Evolutionary conservation across 2,888 invertebrate species (phyloP), one percentile per base, ranked within the genome.

Genomic region (Tuta absoluta): DNA sequence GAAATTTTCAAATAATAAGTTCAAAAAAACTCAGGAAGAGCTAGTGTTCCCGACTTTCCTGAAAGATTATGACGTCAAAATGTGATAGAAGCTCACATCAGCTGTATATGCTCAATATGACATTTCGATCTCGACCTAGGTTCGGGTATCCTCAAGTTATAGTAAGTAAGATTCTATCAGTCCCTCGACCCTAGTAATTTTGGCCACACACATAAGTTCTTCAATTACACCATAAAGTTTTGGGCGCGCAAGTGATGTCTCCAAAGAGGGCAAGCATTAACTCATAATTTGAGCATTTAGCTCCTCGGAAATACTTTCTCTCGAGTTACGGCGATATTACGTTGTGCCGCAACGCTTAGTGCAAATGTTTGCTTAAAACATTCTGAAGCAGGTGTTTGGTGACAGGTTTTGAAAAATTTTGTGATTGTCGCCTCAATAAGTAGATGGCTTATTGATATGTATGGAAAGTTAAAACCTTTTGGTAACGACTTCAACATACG

Each of bases 291-390:
- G 23, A 23, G 23, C 51, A 53, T 23, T 53, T 53, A 23, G 41
- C 37, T 23, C 33, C 62, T 48, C 65, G 49, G 33, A 65, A 66
- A 53, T 63, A 66, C 66, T 66, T 66, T 66, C 66, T 58, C 63
- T 24, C 24, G 49, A 33, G 49, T 49, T 64, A 64, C 51, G 38
- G 41, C n/a, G 51, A 51, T 65, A 59, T 65, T 61, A 63, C 53
- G 58, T 19, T 33, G 24, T 11, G 33, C 48, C 24, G 37, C n/a
- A 33, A 63, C 53, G 38, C 51, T 59, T 11, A 23, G 51, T 23
- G 51, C 51, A 51, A 23, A 23, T 56, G 56, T 28, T 56, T 28
- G 56, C n/a, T 45, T n/a, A 45, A 45, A 45, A 45, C 17, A 17
- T 45, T 45, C 17, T 45, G 45, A 45, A 45, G 45, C 45, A 45